A percentile compares a stretch with the other conserved stretches of the same genome.
Evolutionary conservation across 2,888 invertebrate genomes (phyloP).

Genomic region (Synanthedon formicaeformis): DNA sequence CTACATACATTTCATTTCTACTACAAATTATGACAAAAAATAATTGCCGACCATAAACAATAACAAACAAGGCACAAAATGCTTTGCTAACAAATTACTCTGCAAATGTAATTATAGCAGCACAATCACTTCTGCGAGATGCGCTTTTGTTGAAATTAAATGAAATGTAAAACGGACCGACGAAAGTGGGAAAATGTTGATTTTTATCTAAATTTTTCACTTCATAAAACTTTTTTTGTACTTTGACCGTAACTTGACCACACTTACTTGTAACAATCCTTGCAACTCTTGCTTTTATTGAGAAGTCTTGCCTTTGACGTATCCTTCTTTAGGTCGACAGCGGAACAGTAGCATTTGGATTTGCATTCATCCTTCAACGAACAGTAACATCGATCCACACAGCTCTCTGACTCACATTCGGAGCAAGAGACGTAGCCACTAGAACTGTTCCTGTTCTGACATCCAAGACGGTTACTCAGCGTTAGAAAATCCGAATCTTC

Average conservation of each 20-base stretch:
- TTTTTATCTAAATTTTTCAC: conserved; percentile 1
- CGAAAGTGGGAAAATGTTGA: conserved; percentile 56
- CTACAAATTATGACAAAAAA: conserved; percentile 21
- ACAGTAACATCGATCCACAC: conserved; percentile 89
- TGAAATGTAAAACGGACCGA: conserved; percentile 43
- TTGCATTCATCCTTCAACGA: conserved; percentile 74
- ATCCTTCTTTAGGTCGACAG: conserved; percentile 60
- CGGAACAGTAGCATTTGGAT: conserved; percentile 74
- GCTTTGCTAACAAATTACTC: conserved; percentile 20
- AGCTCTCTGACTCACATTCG: conserved; percentile 90
- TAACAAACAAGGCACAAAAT: conserved; percentile 36
- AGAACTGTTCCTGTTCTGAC: conserved; percentile 74
- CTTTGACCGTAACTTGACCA: neutral
- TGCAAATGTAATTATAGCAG: conserved; percentile 45
- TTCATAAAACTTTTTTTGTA: neutral
- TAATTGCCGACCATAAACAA: conserved; percentile 34
- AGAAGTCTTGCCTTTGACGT: conserved; percentile 36
- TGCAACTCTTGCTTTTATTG: conserved; percentile 47
- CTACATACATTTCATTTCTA: conserved; percentile 61
- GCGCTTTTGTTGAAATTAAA: conserved; percentile 43
- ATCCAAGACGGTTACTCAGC: conserved; percentile 69
- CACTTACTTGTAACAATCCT: conserved; percentile 62
- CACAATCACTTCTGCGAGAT: conserved; percentile 37
- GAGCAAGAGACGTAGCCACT: conserved; percentile 87
- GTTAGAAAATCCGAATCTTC: conserved; percentile 73